phyloP scores from a whole-genome alignment of 2,888 invertebrate species.

The Trichopria drosophilae region DNA sequence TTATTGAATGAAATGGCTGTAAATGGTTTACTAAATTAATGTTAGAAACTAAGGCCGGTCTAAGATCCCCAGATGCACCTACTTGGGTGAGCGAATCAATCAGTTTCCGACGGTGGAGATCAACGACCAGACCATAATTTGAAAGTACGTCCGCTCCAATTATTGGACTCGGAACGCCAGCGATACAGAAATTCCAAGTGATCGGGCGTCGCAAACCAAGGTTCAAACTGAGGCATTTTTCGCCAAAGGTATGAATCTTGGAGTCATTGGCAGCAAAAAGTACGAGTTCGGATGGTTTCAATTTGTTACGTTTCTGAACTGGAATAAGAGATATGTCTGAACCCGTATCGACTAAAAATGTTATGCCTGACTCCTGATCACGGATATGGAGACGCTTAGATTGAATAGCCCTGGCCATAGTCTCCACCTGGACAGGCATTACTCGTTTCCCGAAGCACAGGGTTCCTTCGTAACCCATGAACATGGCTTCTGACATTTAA shows the following conservation, averaged over 20 bases:
- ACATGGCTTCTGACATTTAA: conserved; percentile 23
- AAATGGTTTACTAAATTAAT: conserved; percentile 7
- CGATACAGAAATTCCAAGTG: conserved; percentile 30
- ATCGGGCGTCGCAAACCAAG: conserved; percentile 30
- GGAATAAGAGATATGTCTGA: conserved; percentile 6
- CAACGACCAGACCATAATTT: conserved; percentile 10
- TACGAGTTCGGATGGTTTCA: too few relatives aligned
- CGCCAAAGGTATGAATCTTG: conserved; percentile 31
- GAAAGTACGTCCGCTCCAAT: conserved; percentile 30
- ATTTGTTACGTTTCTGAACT: too few relatives aligned
- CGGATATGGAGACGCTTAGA: conserved; percentile 17
- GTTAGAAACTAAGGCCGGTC: conserved; percentile 3
- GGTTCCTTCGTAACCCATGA: conserved; percentile 1
- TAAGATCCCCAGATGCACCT: neutral
- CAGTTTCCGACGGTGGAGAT: conserved; percentile 1
- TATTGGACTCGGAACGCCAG: conserved; percentile 27
- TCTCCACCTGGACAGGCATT: neutral
- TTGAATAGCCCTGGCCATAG: neutral
- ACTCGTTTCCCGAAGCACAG: conserved; percentile 1
- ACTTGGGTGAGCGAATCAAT: conserved; percentile 9
- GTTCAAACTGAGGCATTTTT: conserved; percentile 17
- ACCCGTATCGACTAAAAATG: conserved; percentile 4
- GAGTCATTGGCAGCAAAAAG: too few relatives aligned
- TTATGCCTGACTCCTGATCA: neutral
- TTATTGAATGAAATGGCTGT: conserved; percentile 1